These are phyloP conservation scores for Procambarus clarkii DNA, from an alignment of 1,140 invertebrate species.

Conservation along the genomic window DNA sequence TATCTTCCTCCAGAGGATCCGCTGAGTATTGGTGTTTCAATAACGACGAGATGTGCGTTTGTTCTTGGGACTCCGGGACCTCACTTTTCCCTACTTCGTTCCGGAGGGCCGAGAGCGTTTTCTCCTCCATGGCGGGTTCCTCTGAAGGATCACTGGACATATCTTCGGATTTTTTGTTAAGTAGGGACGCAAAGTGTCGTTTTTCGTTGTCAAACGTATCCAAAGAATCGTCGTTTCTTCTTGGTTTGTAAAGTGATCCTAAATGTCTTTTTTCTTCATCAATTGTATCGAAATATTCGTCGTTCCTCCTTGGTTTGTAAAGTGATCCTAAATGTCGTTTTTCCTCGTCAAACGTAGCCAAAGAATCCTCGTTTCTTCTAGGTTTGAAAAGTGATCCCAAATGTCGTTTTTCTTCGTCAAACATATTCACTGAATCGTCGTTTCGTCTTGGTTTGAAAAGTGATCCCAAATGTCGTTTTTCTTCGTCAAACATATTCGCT, in stretches of 20 bases:
- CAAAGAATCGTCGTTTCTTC: neutral
- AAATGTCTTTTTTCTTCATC: conserved; percentile 22
- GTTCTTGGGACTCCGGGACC: neutral
- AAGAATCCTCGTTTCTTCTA: neutral
- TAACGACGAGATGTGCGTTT: conserved; percentile 4
- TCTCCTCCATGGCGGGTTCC: neutral
- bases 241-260: conserved; percentile 15
- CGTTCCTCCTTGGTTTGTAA: neutral
- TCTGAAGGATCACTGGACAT: neutral
- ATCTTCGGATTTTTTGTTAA: neutral
- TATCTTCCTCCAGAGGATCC: neutral
- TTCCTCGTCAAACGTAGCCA: neutral
- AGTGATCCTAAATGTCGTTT: conserved; percentile 7
- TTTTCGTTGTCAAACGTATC: neutral
- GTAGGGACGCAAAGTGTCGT: neutral
- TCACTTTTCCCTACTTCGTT: neutral
- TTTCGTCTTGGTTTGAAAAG: neutral
- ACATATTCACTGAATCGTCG: neutral
- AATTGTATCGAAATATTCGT: neutral
- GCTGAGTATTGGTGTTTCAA: conserved; percentile 6
- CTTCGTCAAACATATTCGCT: neutral
- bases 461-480: neutral
- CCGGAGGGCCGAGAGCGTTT: neutral
- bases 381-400: neutral
- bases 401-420: neutral